Evolutionary conservation across 2,113 vertebrate species (phyloP).

Genomic region (Gambusia holbrooki): DNA sequence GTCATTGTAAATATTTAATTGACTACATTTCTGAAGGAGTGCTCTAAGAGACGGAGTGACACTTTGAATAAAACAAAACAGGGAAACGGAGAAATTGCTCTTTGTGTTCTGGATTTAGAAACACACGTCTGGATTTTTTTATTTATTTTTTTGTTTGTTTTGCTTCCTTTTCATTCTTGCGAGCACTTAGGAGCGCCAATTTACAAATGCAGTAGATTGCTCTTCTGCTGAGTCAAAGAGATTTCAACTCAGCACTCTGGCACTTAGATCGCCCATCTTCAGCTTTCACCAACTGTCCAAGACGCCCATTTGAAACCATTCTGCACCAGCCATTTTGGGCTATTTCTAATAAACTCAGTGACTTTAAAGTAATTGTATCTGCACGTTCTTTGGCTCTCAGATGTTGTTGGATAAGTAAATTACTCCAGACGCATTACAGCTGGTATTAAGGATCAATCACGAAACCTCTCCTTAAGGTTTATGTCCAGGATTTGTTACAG

Average conservation of each 20-base stretch:
- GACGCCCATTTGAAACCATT: constrained; percentile 51
- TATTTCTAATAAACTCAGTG: constrained; percentile 20
- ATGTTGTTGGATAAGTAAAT: background rate
- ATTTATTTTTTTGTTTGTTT: constrained; percentile 37
- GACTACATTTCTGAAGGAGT: constrained; percentile 62
- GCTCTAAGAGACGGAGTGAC: constrained; percentile 70
- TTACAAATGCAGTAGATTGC: constrained; percentile 62
- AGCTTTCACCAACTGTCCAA: constrained; percentile 45
- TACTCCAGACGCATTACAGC: background rate
- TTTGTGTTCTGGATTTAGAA: constrained; percentile 80
- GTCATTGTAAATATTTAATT: constrained; percentile 69
- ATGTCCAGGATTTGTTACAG: background rate
- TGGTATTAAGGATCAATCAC: background rate
- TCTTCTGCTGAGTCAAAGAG: constrained; percentile 65
- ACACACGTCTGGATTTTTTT: constrained; percentile 55
- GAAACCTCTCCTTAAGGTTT: background rate
- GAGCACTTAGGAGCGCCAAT: constrained; percentile 56
- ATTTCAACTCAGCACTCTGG: constrained; percentile 54
- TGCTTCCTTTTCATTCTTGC: constrained; percentile 21
- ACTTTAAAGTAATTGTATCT: constrained; percentile 7
- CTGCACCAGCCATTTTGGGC: constrained; percentile 56
- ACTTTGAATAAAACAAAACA: constrained; percentile 78
- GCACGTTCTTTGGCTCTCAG: background rate
- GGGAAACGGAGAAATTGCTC: constrained; percentile 73
- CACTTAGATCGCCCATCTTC: constrained; percentile 70